Evolutionary conservation across 1,140 invertebrate genomes (phyloP), one percentile per base, ranked within the genome.

Genomic region (Drosophila auraria): DNA sequence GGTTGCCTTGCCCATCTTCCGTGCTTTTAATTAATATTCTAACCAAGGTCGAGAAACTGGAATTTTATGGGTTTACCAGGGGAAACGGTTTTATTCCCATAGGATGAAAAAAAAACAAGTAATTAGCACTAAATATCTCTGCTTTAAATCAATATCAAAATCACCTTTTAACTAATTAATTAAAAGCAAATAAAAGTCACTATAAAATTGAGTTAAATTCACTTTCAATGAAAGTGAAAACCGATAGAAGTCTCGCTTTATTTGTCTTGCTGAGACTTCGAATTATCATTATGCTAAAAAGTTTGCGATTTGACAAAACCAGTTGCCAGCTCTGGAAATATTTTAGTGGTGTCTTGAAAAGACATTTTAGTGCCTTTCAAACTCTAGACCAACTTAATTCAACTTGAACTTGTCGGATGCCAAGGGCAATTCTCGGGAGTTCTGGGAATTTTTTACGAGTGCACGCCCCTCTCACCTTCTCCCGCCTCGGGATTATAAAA

Each of bases 21-120:
- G 70, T 60, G 45, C 45, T 59, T 60, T 73, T 72, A 53, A 72
- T 72, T 60, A 73, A 73, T 61, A 71, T 73, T 73, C 56, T 50
- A 61, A 73, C 23, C 70, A 73, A 73, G 70, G 70, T 61, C 68
- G 27, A 33, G 56, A 15, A 56, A 73, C 47, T 23, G 23, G 69
- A 38, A 44, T 45, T 73, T 60, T 38, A 61, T 58, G 68, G 53
- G 17, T 73, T 73, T 73, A 15, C 71, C 71, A 61, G 54, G 68
- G 45, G 40, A 9, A 7, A 45, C 23, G n/a, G 2, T 9, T 17
- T n/a, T 33, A 20, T 63, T 9, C 8, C 25, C 33, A 20, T 27
- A n/a, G 23, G 40, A 36, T 11, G 49, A 27, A 45, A 68, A 14
- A 50, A 71, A 25, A 53, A 25, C 23, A 40, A 15, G 20, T 49